Evolutionary conservation across 2,888 invertebrate genomes (phyloP).

Genomic region (Apamea crenata): DNA sequence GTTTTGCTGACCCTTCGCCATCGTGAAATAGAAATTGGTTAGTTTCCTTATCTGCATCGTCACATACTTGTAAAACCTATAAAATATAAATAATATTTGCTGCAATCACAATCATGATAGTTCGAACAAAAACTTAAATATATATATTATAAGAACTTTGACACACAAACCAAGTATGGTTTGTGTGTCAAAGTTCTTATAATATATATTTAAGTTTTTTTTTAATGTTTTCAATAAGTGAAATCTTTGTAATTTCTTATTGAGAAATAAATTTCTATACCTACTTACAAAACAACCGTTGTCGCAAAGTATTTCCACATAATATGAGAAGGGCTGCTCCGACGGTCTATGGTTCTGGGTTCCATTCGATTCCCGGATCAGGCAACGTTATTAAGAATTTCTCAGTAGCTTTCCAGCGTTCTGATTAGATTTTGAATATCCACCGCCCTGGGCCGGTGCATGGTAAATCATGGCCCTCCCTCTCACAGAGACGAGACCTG

Average conservation of each 20-base stretch:
- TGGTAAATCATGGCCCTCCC: background rate
- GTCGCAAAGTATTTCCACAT: background rate
- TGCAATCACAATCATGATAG: background rate
- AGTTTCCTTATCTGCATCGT: constrained; percentile 18
- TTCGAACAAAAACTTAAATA: too few relatives aligned
- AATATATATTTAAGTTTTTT: too few relatives aligned
- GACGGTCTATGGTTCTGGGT: background rate
- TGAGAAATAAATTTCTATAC: too few relatives aligned
- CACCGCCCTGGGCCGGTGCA: background rate
- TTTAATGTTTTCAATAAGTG: too few relatives aligned
- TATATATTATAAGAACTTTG: too few relatives aligned
- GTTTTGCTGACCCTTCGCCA: background rate
- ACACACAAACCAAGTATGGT: too few relatives aligned
- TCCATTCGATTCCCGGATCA: too few relatives aligned
- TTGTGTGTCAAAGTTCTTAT: too few relatives aligned
- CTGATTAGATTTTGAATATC: background rate
- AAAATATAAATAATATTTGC: too few relatives aligned
- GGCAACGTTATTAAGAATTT: background rate
- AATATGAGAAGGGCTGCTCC: background rate
- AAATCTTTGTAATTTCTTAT: too few relatives aligned
- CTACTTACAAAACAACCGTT: background rate
- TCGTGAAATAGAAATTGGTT: constrained; percentile 5
- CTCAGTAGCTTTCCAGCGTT: background rate
- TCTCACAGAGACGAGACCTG: background rate
- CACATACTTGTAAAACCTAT: constrained; percentile 1